Evolutionary conservation across 2,113 vertebrate species (phyloP).

Genomic region (Zosterops borbonicus): DNA sequence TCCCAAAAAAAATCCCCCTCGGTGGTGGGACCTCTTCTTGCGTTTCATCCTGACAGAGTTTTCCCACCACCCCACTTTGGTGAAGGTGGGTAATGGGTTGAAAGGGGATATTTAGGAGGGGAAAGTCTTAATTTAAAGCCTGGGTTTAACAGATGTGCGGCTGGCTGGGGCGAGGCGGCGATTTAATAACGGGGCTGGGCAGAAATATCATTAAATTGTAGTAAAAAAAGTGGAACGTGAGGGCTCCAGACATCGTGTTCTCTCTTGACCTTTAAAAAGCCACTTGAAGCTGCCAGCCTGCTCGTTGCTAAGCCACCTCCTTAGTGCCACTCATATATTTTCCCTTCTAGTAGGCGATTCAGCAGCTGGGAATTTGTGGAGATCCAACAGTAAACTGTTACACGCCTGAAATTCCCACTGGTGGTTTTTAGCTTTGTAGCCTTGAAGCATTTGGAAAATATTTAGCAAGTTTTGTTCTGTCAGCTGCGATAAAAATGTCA

Average conservation of each 20-base stretch:
- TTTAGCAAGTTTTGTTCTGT: neutral
- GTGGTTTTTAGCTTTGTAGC: neutral
- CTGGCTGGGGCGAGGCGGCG: fast-evolving
- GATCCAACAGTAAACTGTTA: neutral
- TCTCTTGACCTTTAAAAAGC: constrained; percentile 44
- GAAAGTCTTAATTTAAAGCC: neutral
- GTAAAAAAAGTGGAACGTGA: neutral
- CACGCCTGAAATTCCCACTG: neutral
- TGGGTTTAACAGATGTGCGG: neutral
- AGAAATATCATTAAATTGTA: neutral
- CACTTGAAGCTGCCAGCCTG: neutral
- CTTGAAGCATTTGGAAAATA: fast-evolving
- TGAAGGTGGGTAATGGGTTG: neutral
- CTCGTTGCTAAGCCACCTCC: neutral
- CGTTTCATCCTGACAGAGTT: fast-evolving
- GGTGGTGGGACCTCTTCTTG: neutral
- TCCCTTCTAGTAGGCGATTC: neutral
- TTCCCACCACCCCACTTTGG: neutral
- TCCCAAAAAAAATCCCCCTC: neutral
- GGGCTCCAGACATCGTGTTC: neutral
- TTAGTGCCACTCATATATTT: constrained; percentile 29
- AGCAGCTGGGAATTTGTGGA: neutral
- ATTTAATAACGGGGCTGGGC: neutral
- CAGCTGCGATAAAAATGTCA: neutral
- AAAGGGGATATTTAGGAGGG: neutral